Percentiles rank a stretch among this genome's conserved stretches.
These are phyloP conservation scores for Potamilus streckersoni DNA, from an alignment of 1,140 invertebrate genomes.

Conservation along the genomic window DNA sequence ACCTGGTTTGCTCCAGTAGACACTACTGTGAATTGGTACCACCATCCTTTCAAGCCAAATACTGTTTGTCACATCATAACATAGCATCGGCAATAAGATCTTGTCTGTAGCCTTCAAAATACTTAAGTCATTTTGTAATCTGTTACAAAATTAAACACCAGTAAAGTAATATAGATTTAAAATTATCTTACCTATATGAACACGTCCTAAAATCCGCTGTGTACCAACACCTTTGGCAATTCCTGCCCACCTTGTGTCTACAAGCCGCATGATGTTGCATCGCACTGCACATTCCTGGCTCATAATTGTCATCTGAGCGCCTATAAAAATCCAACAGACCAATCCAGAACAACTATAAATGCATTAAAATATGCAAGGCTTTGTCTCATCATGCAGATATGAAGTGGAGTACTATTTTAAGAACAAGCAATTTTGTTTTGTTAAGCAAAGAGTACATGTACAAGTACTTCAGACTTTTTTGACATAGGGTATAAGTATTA, in stretches of 20 bases:
- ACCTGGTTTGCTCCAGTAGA: not conserved
- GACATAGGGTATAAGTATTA: too few species aligned
- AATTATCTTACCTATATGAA: conserved; percentile 83
- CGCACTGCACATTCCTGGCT: conserved; percentile 75
- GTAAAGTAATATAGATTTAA: not conserved
- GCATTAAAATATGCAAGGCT: too few species aligned
- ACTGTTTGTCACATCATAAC: not conserved
- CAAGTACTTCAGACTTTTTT: too few species aligned
- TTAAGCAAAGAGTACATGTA: too few species aligned
- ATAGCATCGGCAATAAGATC: not conserved
- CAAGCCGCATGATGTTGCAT: conserved; percentile 95
- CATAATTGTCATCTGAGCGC: conserved; percentile 72
- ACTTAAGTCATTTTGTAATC: not conserved
- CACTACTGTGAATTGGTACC: not conserved
- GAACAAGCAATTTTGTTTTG: too few species aligned
- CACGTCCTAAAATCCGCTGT: conserved; percentile 94
- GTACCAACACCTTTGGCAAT: conserved; percentile 93
- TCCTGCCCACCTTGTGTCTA: conserved; percentile 94
- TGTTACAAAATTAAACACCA: too few species aligned
- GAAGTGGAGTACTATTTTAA: too few species aligned
- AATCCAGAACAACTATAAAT: not conserved
- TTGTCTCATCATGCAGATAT: too few species aligned
- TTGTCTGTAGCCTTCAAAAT: not conserved
- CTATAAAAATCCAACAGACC: conserved; percentile 39
- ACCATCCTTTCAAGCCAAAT: not conserved